phyloP scores from a whole-genome alignment of 2,113 vertebrate species.

The Urocynchramus pylzowi region DNA sequence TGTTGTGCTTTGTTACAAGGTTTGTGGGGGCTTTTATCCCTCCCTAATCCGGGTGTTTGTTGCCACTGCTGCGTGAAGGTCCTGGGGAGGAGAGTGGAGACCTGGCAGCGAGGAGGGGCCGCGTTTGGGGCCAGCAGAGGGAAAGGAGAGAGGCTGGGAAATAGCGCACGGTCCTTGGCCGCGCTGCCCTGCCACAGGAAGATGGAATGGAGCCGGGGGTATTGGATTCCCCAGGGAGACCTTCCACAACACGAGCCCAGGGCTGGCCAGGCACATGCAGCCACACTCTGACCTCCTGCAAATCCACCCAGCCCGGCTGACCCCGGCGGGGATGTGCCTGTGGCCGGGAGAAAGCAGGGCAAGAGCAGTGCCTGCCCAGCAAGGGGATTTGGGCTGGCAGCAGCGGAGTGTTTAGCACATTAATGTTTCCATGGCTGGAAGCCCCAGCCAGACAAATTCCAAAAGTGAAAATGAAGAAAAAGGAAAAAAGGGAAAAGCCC shows the following conservation, averaged over 20 bases:
- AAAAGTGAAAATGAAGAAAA: not conserved
- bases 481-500: accelerated
- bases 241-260: not conserved
- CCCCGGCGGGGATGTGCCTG: accelerated
- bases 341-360: not conserved
- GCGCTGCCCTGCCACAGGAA: not conserved
- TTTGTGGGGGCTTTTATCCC: not conserved
- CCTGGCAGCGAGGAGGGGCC: not conserved
- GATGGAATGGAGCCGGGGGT: not conserved
- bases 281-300: not conserved
- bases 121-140: not conserved
- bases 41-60: not conserved
- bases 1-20: not conserved
- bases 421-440: not conserved
- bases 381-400: not conserved
- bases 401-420: not conserved
- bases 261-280: not conserved
- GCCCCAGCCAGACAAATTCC: not conserved
- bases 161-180: not conserved
- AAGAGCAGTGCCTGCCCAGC: accelerated
- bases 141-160: slow-evolving; percentile 26
- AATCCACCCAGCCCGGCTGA: not conserved
- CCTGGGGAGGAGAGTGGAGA: not conserved
- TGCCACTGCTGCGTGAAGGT: not conserved
- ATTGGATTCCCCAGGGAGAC: not conserved